Conservation (phyloP, 1,140 invertebrate genomes). For the Tetragonula clypearis region DNA sequence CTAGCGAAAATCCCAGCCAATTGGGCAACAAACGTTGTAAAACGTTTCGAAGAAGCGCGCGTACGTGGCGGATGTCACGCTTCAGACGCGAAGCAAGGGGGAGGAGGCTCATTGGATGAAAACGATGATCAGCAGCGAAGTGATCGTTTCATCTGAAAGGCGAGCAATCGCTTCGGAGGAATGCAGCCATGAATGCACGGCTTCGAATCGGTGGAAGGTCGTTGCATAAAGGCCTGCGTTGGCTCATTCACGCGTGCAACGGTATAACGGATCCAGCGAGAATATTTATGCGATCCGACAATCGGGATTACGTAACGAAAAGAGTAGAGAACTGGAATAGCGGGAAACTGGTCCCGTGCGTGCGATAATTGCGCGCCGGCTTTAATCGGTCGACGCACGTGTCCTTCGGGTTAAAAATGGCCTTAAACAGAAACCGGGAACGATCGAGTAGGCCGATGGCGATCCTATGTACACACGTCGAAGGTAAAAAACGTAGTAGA, state of each 20-base stretch:
- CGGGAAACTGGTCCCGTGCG: conserved; percentile 72
- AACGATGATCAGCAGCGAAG: neutral
- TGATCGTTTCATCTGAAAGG: neutral
- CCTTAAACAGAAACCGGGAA: conserved; percentile 59
- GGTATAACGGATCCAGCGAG: conserved; percentile 63
- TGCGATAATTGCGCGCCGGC: conserved; percentile 72
- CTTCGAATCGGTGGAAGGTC: conserved; percentile 45
- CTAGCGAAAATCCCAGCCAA: too few species aligned
- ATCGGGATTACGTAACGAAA: conserved; percentile 69
- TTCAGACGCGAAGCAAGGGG: neutral
- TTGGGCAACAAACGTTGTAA: too few species aligned
- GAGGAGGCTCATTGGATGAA: neutral
- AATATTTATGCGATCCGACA: conserved; percentile 69
- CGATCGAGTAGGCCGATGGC: conserved; percentile 34
- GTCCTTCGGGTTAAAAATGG: conserved; percentile 64
- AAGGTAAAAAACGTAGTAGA: neutral
- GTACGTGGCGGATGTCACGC: too few species aligned
- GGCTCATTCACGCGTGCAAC: conserved; percentile 60
- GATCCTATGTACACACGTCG: conserved; percentile 37
- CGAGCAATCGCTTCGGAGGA: conserved; percentile 23
- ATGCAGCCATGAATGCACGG: conserved; percentile 13
- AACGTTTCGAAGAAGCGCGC: too few species aligned
- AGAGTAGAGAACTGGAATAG: conserved; percentile 75
- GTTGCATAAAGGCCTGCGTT: conserved; percentile 29
- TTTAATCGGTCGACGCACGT: conserved; percentile 69